phyloP scores from a whole-genome alignment of 1,140 invertebrate genomes.

The Drusus annulatus region DNA sequence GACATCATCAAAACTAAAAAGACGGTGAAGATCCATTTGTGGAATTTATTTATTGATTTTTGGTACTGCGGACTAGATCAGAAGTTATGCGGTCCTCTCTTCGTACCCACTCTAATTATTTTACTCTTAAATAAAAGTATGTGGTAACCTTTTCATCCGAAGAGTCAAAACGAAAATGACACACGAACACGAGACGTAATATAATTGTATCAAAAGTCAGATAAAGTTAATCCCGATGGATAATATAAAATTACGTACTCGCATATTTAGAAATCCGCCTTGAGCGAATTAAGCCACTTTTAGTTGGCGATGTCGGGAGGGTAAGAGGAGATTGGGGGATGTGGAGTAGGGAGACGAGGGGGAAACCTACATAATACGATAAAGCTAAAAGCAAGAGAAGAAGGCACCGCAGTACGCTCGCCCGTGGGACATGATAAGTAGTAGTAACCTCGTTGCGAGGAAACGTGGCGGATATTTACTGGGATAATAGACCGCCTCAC shows the following conservation, averaged over 20 bases:
- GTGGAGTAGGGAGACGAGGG: background rate
- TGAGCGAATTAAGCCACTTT: constrained; percentile 24
- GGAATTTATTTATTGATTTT: too few relatives aligned
- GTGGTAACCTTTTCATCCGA: too few relatives aligned
- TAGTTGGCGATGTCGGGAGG: constrained; percentile 4
- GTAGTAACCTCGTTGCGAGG: constrained; percentile 1
- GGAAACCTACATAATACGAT: constrained; percentile 5
- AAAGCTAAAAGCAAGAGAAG: constrained; percentile 18
- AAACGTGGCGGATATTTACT: background rate
- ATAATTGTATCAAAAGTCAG: background rate
- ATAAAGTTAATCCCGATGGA: constrained; percentile 5
- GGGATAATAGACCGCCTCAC: constrained; percentile 15
- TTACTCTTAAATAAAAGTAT: too few relatives aligned
- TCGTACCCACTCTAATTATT: too few relatives aligned
- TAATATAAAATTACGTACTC: constrained; percentile 12
- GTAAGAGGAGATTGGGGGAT: background rate
- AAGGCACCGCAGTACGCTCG: background rate
- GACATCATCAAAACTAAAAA: too few relatives aligned
- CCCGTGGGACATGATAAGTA: constrained; percentile 3
- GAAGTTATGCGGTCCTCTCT: too few relatives aligned
- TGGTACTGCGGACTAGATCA: too few relatives aligned
- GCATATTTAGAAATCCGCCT: background rate
- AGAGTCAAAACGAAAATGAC: too few relatives aligned
- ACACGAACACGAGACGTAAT: too few relatives aligned
- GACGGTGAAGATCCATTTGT: too few relatives aligned